Conservation (phyloP, 2,797 vertebrate genomes). For the Alca torda region DNA sequence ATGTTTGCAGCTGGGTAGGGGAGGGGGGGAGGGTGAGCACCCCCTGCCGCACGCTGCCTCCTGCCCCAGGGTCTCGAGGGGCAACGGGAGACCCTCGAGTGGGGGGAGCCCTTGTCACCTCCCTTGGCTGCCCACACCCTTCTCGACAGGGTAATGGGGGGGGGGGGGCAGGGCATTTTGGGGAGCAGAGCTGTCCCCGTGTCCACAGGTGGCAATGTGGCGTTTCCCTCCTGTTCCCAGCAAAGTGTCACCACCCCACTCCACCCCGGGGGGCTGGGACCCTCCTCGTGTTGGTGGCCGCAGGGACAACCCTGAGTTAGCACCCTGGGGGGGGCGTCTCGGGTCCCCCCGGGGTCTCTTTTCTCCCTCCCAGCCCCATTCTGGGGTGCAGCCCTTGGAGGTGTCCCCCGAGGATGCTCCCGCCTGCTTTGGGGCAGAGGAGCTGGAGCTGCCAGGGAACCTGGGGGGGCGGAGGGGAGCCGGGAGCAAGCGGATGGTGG, state of each 20-base stretch:
- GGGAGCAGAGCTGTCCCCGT: not conserved
- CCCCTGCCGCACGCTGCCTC: fast-evolving
- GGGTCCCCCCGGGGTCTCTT: not conserved
- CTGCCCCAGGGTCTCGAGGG: not conserved
- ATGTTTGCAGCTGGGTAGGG: fast-evolving
- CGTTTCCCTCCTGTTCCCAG: not conserved
- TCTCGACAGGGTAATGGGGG: not conserved
- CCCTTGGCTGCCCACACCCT: fast-evolving
- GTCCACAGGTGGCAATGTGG: fast-evolving
- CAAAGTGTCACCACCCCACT: not conserved
- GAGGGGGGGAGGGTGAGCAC: not conserved
- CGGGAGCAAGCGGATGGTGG: fast-evolving
- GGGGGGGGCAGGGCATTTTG: not conserved
- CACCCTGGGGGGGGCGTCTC: fast-evolving
- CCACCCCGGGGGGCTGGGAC: not conserved
- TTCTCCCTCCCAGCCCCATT: not conserved
- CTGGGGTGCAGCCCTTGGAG: fast-evolving
- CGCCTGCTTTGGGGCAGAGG: not conserved
- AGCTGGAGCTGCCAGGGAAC: not conserved
- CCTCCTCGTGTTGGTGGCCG: fast-evolving
- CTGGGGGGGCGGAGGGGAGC: not conserved
- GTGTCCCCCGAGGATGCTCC: not conserved
- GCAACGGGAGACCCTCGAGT: fast-evolving
- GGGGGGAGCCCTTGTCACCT: not conserved
- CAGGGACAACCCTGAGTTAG: not conserved